Evolutionary conservation across 1,140 invertebrate genomes (phyloP).

Genomic region (Bombyx mandarina): DNA sequence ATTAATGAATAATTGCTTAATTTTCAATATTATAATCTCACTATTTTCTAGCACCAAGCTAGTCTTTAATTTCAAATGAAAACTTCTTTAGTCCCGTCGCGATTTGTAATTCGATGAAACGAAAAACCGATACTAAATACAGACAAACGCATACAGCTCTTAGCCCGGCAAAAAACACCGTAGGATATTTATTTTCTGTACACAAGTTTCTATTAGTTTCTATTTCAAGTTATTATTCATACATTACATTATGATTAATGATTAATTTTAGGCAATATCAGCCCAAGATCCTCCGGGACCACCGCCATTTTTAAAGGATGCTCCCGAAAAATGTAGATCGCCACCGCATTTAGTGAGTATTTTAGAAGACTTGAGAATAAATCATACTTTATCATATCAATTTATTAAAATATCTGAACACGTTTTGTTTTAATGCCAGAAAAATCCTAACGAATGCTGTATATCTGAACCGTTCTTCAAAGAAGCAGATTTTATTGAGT

Average conservation of each 20-base stretch:
- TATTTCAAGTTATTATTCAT: too few species aligned
- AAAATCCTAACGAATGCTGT: slow-evolving; percentile 40
- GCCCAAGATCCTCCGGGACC: slow-evolving; percentile 12
- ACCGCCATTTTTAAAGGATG: slow-evolving; percentile 10
- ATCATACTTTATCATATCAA: not conserved
- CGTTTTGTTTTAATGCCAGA: slow-evolving; percentile 16
- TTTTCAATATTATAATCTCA: too few species aligned
- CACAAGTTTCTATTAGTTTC: too few species aligned
- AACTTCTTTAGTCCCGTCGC: too few species aligned
- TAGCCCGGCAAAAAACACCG: too few species aligned
- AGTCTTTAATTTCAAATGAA: too few species aligned
- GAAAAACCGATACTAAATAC: too few species aligned
- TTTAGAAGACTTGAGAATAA: not conserved
- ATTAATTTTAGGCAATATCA: slow-evolving; percentile 19
- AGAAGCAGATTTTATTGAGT: slow-evolving; percentile 36
- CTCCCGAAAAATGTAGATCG: slow-evolving; percentile 23
- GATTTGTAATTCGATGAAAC: too few species aligned
- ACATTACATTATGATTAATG: not conserved
- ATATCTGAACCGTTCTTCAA: slow-evolving; percentile 34
- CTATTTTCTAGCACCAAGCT: too few species aligned
- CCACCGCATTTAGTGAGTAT: slow-evolving; percentile 29
- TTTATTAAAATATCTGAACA: slow-evolving; percentile 1
- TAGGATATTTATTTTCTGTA: too few species aligned
- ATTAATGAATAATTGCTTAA: too few species aligned
- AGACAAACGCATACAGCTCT: too few species aligned